Evolutionary conservation across 1,140 invertebrate species (phyloP), one percentile per base, ranked within the genome.

Genomic region (Drosophila biarmipes): DNA sequence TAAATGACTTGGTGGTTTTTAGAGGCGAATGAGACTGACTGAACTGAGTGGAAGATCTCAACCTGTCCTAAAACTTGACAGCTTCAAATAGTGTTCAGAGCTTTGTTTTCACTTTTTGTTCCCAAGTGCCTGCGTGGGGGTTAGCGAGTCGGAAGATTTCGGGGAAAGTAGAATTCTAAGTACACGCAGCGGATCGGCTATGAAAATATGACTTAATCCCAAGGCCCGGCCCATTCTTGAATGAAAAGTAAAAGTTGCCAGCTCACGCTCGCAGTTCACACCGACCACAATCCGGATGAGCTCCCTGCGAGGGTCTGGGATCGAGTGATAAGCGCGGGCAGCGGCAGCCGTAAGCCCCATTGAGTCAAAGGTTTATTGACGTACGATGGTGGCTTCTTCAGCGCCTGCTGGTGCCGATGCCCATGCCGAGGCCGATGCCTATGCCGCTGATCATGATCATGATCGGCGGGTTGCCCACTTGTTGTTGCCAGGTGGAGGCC

Each of bases 321-420:
- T 37, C 46, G 57, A 57, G 64, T 86, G 82, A 87, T 86, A 87
- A 82, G 81, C 80, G 55, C 73, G 40, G 68, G 17, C 40, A 17
- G 15, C 10, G 40, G 40, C 40, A 15, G 38, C 51, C 15, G 56
- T 72, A 81, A 87, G 68, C 62, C 34, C 68, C 82, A 76, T 82
- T 67, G 78, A 87, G 84, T 63, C 79, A 82, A 77, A 87, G 84
- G 84, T 87, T 87, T 87, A 89, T 87, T 84, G 84, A 87, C 84
- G 75, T 68, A 40, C 54, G 71, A 71, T 38, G 37, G 29, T 53
- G 66, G 57, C 67, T 63, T 80, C 71, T 74, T 63, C 43, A 62
- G 73, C 56, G 45, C 49, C 62, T 66, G 40, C 51, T 46, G 46
- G 27, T 42, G 31, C 11, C 34, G 34, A 34, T 21, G 21, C 21